Base-by-base conservation (phyloP, 2,797 vertebrate genomes). In the Sebastiscus tertius region DNA sequence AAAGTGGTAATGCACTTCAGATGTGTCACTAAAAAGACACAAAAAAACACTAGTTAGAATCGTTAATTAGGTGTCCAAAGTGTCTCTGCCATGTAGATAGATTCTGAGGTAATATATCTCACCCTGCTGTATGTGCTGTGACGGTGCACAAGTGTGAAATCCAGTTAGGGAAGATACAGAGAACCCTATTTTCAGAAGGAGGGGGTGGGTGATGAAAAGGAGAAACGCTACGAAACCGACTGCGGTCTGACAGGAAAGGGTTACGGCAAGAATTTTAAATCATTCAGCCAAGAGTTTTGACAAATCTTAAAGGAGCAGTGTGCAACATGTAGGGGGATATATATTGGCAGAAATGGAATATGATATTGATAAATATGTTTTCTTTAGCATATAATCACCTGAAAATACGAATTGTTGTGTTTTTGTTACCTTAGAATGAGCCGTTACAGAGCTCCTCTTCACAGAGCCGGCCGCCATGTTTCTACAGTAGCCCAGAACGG, bases 131-230 rank as follows among this genome's bases (percentile, higher is more conserved):
- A 4, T 34, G 60, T 49, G 74, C 29, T 63, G 39, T 33, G 31
- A 69, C 26, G 16, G 42, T 29, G 33, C 22, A 11, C 36, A 36
- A 62, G 59, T 72, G 68, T 74, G 46, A 85, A 82, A 85, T 74
- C 49, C 36, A 64, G 49, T 68, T 54, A 60, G 6, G n/a, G 8
- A 55, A 46, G 27, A 70, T 36, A 18, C 1, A 58, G 36, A 77
- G 13, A 78, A 49, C 2, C 5, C 22, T 34, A 29, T 71, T 77
- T 78, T 71, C 16, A 68, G 16, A 34, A 27, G 12, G 7, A 72
- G 52, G 39, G 81, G 70, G 46, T 67, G n/a, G 58, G 46, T 39
- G 27, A 74, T 69, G 34, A 67, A 60, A 60, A 69, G 20, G 52
- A 68, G 58, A 63, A 78, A 20, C 2, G 27, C 24, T 80, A 60